Evolutionary conservation across 2,888 invertebrate species (phyloP).

Genomic region (Drosophila prolongata): DNA sequence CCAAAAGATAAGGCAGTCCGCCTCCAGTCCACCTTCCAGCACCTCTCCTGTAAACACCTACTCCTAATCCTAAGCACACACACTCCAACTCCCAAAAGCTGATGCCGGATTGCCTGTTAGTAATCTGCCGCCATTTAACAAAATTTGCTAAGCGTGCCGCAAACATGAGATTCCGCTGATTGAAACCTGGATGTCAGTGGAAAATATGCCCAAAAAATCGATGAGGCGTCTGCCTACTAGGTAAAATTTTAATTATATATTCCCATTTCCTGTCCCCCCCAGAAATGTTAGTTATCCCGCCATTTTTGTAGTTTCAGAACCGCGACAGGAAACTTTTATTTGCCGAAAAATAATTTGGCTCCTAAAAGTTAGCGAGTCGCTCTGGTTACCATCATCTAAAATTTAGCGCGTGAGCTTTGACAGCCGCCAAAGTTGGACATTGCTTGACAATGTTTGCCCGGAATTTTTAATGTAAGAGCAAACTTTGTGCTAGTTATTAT

Average conservation of each 20-base stretch:
- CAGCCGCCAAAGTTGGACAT: slow-evolving; percentile 43
- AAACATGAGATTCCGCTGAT: slow-evolving; percentile 46
- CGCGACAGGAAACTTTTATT: slow-evolving; percentile 49
- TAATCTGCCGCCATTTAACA: slow-evolving; percentile 47
- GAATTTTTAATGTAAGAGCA: slow-evolving; percentile 37
- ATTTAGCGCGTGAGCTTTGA: slow-evolving; percentile 48
- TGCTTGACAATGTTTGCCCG: slow-evolving; percentile 32
- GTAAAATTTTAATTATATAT: slow-evolving; percentile 16
- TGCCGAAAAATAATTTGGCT: slow-evolving; percentile 46
- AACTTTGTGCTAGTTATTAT: slow-evolving; percentile 14
- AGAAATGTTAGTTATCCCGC: slow-evolving; percentile 10
- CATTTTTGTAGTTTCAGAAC: slow-evolving; percentile 17
- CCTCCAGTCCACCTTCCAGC: not conserved
- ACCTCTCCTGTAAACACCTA: not conserved
- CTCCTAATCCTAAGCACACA: slow-evolving; percentile 10
- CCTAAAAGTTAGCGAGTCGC: slow-evolving; percentile 43
- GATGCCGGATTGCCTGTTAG: slow-evolving; percentile 17
- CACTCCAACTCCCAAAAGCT: slow-evolving; percentile 5
- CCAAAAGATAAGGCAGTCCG: slow-evolving; percentile 32
- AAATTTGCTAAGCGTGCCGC: slow-evolving; percentile 53
- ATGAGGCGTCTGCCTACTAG: not conserved
- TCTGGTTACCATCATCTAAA: slow-evolving; percentile 23
- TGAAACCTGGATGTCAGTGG: slow-evolving; percentile 23
- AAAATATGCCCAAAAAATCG: slow-evolving; percentile 4
- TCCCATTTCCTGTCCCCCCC: not conserved